Percentiles rank a stretch among this genome's conserved stretches.
Evolutionary conservation across 2,113 vertebrate genomes (phyloP).

Genomic region (Synodontis membranacea): DNA sequence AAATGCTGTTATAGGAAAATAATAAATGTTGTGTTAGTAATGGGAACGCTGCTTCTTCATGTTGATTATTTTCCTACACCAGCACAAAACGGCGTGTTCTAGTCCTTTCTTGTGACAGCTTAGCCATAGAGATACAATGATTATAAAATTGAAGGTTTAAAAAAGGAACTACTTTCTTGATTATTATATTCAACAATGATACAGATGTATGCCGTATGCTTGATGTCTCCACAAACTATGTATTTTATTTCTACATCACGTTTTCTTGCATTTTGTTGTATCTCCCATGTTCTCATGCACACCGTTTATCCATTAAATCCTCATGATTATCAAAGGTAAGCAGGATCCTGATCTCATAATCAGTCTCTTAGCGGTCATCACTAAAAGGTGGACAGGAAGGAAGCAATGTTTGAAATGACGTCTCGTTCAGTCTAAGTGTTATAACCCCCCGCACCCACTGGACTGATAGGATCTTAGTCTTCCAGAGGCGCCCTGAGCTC

Average conservation of each 20-base stretch:
- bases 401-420: conserved; percentile 45
- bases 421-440: conserved; percentile 14
- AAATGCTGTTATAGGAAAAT: too few species aligned
- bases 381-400: conserved; percentile 54
- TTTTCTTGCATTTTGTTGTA: not conserved
- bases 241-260: not conserved
- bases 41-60: not conserved
- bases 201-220: too few species aligned
- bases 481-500: conserved; percentile 12
- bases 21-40: not conserved
- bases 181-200: not conserved
- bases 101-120: not conserved
- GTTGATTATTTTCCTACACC: not conserved
- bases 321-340: conserved; percentile 1
- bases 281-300: not conserved
- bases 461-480: conserved; percentile 45
- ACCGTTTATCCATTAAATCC: not conserved
- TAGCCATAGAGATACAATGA: not conserved
- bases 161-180: not conserved
- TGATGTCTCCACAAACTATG: too few species aligned
- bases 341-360: conserved; percentile 26
- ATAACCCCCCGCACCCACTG: conserved; percentile 38
- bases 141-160: not conserved
- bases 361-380: conserved; percentile 33
- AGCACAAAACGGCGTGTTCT: not conserved